These are phyloP conservation scores for Cheilosia scutellata DNA, from an alignment of 2,888 invertebrate genomes.

Conservation along the genomic window DNA sequence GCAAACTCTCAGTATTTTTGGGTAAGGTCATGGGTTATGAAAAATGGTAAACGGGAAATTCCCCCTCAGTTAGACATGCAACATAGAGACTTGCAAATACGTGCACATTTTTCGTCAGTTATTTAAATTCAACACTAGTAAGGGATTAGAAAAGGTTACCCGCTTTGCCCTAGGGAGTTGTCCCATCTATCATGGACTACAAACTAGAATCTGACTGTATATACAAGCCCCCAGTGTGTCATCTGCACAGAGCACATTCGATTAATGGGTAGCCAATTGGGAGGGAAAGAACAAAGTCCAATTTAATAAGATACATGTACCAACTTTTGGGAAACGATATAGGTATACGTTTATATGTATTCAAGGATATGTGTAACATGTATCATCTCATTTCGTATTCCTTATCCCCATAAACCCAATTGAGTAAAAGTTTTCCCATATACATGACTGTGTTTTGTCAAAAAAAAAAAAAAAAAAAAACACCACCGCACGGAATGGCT, in stretches of 20 bases:
- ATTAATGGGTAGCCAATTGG: constrained; percentile 47
- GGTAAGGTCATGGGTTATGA: constrained; percentile 54
- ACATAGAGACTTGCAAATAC: constrained; percentile 19
- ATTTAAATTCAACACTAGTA: constrained; percentile 19
- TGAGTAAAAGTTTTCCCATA: constrained; percentile 46
- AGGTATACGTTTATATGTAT: neutral
- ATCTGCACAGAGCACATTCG: constrained; percentile 37
- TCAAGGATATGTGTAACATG: neutral
- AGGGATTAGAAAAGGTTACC: constrained; percentile 24
- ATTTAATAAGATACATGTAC: constrained; percentile 52
- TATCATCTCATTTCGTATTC: constrained; percentile 61
- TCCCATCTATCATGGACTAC: constrained; percentile 15
- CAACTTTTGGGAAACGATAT: constrained; percentile 9
- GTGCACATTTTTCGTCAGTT: constrained; percentile 46
- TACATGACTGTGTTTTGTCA: constrained; percentile 31
- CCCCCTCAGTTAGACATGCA: constrained; percentile 53
- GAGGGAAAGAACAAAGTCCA: constrained; percentile 42
- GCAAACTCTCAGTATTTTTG: constrained; percentile 5
- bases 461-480: constrained; percentile 5
- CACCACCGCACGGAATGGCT: constrained; percentile 16
- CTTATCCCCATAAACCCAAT: constrained; percentile 24
- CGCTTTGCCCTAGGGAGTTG: constrained; percentile 18
- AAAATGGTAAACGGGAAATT: constrained; percentile 21
- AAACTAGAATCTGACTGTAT: neutral
- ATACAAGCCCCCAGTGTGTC: constrained; percentile 57